Base-by-base conservation (phyloP, 2,113 vertebrate genomes). In the Crypturellus undulatus region DNA sequence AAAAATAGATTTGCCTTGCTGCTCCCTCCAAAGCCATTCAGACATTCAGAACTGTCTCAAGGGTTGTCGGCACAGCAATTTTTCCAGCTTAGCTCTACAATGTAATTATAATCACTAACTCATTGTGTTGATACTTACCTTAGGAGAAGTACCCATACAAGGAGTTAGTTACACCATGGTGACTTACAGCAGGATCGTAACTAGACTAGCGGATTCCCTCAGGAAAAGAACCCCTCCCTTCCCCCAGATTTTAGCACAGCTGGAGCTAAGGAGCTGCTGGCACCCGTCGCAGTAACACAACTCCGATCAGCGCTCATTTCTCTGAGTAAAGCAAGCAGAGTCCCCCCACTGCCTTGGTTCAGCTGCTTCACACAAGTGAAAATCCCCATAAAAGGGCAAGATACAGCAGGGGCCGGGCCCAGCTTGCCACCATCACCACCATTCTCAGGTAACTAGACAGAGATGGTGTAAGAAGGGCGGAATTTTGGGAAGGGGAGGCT, bases 121-220 rank as follows among this genome's bases (percentile, higher is more conserved):
- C 84, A 4, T 26, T 65, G 81, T 79, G 70, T 67, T 87, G 92
- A 91, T 67, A 84, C 91, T 89, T 92, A 96, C 95, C 94, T 95
- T 94, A 38, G 45, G 14, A 93, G 36, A 84, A 91, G 89, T 76
- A 89, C 24, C 96, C 94, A 93, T 94, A 96, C 91, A 96, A 92
- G 86, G 86, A 95, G 87, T 86, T 94, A 94, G 84, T 52, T 94
- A 84, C 15, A 54, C 73, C 60, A 81, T 38, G 32, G 62, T 12
- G 8, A 81, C 78, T 76, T 90, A 79, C 25, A 92, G 67, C 4
- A 0, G 43, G 30, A 96, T 91, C 14, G 1, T 62, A 95, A 78
- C 52, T 42, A 90, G 15, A 64, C 56, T 68, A 64, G 72, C 38
- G 65, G 81, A 93, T 84, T 36, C 59, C 52, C 45, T 68, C 2